A percentile compares a stretch with the other conserved stretches of the same genome.
Evolutionary conservation across 2,113 vertebrate species (phyloP).

Genomic region (Siniperca chuatsi): DNA sequence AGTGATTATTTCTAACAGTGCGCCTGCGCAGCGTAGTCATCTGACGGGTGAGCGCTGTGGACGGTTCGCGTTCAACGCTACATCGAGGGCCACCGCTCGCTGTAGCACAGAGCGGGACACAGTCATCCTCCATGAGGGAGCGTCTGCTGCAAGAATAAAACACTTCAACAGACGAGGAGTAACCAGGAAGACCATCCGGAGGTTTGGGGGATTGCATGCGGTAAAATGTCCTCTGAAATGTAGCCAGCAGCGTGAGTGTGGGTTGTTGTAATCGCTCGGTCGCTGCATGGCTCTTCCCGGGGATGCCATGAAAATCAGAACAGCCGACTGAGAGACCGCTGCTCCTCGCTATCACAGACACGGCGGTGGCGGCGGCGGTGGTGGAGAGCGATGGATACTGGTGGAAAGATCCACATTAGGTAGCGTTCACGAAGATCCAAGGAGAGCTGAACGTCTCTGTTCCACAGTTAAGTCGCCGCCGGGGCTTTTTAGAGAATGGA

Average conservation of each 20-base stretch:
- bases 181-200: not conserved
- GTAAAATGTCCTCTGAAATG: slow-evolving; percentile 49
- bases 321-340: slow-evolving; percentile 70
- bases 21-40: slow-evolving; percentile 74
- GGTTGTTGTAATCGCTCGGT: slow-evolving; percentile 42
- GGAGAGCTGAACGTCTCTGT: slow-evolving; percentile 59
- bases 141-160: slow-evolving; percentile 25
- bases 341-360: slow-evolving; percentile 65
- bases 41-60: slow-evolving; percentile 64
- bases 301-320: slow-evolving; percentile 77
- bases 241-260: slow-evolving; percentile 44
- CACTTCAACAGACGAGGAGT: not conserved
- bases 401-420: slow-evolving; percentile 59
- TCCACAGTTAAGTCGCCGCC: slow-evolving; percentile 48
- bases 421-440: slow-evolving; percentile 68
- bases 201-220: slow-evolving; percentile 5
- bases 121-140: slow-evolving; percentile 25
- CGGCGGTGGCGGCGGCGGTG: slow-evolving; percentile 40
- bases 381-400: slow-evolving; percentile 68
- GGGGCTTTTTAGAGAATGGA: slow-evolving; percentile 78
- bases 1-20: not conserved
- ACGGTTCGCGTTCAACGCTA: slow-evolving; percentile 39
- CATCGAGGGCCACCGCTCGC: slow-evolving; percentile 54
- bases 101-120: slow-evolving; percentile 41
- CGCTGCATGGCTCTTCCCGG: slow-evolving; percentile 69